Evolutionary conservation across 2,888 invertebrate genomes (phyloP).

Genomic region (Enchytraeus crypticus): DNA sequence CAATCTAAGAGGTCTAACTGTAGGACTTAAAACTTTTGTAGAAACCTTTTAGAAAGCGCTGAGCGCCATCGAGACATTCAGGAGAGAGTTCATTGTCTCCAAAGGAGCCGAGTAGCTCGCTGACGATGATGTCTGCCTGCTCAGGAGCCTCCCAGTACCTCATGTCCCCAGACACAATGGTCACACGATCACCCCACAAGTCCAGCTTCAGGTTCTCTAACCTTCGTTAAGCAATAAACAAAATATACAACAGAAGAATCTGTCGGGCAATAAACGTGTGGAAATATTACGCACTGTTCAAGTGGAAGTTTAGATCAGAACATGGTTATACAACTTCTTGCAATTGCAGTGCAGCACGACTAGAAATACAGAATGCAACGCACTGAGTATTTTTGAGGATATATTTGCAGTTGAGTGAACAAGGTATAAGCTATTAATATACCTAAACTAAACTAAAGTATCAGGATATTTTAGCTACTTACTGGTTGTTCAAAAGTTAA

Average conservation of each 20-base stretch:
- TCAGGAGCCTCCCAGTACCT: slow-evolving; percentile 53
- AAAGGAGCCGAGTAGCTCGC: slow-evolving; percentile 91
- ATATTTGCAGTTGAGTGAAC: no score
- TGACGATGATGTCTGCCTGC: slow-evolving; percentile 87
- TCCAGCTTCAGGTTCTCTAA: slow-evolving; percentile 43
- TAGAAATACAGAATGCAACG: background rate
- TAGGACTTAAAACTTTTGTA: no score
- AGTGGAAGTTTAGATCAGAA: background rate
- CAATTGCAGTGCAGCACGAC: background rate
- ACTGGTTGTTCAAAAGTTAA: no score
- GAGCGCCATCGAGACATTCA: slow-evolving; percentile 91
- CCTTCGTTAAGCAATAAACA: slow-evolving; percentile 30
- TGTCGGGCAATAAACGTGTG: background rate
- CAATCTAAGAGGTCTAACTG: no score
- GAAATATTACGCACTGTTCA: background rate
- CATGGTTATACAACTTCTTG: background rate
- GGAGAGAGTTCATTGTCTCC: slow-evolving; percentile 98
- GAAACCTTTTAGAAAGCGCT: slow-evolving; percentile 56
- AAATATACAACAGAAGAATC: no score
- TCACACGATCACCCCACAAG: slow-evolving; percentile 46
- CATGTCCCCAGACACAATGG: slow-evolving; percentile 51
- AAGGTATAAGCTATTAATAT: no score
- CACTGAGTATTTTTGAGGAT: background rate
- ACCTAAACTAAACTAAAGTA: no score
- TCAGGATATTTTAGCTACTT: no score